Evolutionary conservation across 2,113 vertebrate species (phyloP).

Genomic region (Nannobrachium achirus): DNA sequence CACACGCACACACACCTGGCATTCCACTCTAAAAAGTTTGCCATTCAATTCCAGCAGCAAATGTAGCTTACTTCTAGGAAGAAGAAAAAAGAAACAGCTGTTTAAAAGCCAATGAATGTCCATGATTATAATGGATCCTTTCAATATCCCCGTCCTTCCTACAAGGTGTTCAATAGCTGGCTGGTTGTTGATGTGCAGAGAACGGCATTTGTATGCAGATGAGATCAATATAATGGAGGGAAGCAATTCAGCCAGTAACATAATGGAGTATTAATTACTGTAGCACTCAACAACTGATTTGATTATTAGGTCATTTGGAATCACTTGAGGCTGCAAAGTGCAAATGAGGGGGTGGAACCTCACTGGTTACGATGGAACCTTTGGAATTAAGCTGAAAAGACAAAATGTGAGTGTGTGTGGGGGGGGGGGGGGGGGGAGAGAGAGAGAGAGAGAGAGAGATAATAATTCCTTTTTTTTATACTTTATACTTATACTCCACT

Average conservation of each 20-base stretch:
- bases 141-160: no score
- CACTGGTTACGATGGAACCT: neutral
- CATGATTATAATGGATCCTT: no score
- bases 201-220: slow-evolving; percentile 41
- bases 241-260: slow-evolving; percentile 24
- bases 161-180: slow-evolving; percentile 29
- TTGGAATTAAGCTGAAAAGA: slow-evolving; percentile 12
- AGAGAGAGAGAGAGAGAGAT: no score
- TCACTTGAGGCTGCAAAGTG: slow-evolving; percentile 17
- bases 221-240: slow-evolving; percentile 3
- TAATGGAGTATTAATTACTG: slow-evolving; percentile 4
- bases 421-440: no score
- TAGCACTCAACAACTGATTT: slow-evolving; percentile 31
- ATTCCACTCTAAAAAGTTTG: no score
- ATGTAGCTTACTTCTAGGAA: no score
- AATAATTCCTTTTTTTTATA: no score
- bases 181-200: slow-evolving; percentile 21
- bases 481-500: no score
- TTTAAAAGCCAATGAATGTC: no score
- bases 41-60: no score
- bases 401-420: slow-evolving; percentile 10
- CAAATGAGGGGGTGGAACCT: neutral
- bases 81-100: no score
- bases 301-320: slow-evolving; percentile 35
- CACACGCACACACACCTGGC: no score